A percentile compares a stretch with the other conserved stretches of the same genome.
phyloP scores from a whole-genome alignment of 1,140 invertebrate genomes.

The Zaprionus lachaisei region DNA sequence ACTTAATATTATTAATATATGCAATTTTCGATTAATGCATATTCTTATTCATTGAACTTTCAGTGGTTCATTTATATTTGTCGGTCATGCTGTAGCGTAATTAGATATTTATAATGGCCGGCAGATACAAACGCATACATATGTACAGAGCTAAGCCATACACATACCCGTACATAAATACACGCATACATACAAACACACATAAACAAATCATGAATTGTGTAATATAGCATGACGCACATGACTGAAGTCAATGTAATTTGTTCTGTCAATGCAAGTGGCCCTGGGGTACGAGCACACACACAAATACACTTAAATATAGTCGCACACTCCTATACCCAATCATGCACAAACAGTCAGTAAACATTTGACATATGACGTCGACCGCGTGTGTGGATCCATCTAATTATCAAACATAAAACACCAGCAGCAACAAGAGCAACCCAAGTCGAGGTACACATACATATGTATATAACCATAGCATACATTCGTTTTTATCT shows the following conservation, averaged over 20 bases:
- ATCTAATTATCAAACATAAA: constrained; percentile 64
- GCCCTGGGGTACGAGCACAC: constrained; percentile 21
- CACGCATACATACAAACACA: constrained; percentile 13
- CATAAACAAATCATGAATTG: constrained; percentile 39
- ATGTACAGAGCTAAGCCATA: neutral
- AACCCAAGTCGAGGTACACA: neutral
- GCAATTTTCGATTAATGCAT: neutral
- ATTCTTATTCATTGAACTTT: constrained; percentile 10
- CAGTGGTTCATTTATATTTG: constrained; percentile 3
- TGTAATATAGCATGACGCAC: constrained; percentile 46
- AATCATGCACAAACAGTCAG: constrained; percentile 18
- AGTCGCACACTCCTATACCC: neutral
- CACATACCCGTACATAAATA: neutral
- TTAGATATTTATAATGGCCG: constrained; percentile 72
- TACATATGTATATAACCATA: no score
- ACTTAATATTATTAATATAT: no score
- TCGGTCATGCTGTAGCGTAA: constrained; percentile 49
- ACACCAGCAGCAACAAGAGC: constrained; percentile 51
- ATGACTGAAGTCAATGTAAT: constrained; percentile 70
- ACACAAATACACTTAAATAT: neutral
- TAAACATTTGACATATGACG: constrained; percentile 48
- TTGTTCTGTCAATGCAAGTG: constrained; percentile 44
- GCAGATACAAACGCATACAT: constrained; percentile 25
- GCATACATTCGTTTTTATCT: no score
- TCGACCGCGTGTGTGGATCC: constrained; percentile 29